Evolutionary conservation across 2,888 invertebrate genomes (phyloP).

Genomic region (Zeuzera pyrina): DNA sequence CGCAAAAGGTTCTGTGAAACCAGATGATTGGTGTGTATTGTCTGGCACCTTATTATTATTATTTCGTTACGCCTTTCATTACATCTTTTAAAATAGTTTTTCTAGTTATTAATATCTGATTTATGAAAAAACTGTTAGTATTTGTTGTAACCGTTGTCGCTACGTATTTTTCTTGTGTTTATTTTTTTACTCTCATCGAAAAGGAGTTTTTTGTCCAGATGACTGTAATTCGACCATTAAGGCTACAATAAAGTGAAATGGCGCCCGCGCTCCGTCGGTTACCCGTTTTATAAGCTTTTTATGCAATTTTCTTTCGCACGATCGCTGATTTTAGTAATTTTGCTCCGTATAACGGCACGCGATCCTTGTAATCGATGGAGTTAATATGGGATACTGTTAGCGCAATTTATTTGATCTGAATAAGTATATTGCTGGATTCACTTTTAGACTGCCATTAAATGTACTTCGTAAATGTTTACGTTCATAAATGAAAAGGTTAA

Average conservation of each 20-base stretch:
- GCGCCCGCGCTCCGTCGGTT: constrained; percentile 7
- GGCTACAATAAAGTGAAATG: constrained; percentile 23
- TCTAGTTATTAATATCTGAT: too few relatives aligned
- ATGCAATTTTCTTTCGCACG: constrained; percentile 23
- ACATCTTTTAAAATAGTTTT: too few relatives aligned
- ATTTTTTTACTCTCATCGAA: background rate
- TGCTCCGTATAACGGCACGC: constrained; percentile 16
- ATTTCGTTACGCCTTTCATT: too few relatives aligned
- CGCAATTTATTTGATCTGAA: too few relatives aligned
- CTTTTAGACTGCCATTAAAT: too few relatives aligned
- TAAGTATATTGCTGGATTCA: too few relatives aligned
- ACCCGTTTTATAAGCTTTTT: constrained; percentile 19
- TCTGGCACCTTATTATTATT: too few relatives aligned
- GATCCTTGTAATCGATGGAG: constrained; percentile 9
- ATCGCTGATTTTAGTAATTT: constrained; percentile 19
- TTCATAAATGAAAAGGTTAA: too few relatives aligned
- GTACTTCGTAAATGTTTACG: too few relatives aligned
- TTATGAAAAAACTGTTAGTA: too few relatives aligned
- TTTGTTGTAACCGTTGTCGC: background rate
- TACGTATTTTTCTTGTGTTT: background rate
- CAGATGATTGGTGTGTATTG: too few relatives aligned
- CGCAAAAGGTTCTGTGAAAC: too few relatives aligned
- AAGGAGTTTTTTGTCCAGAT: constrained; percentile 1
- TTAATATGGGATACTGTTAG: constrained; percentile 4
- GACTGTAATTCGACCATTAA: constrained; percentile 24